These are phyloP conservation scores for Drosophila gunungcola DNA, from an alignment of 1,140 invertebrate genomes.

Conservation along the genomic window DNA sequence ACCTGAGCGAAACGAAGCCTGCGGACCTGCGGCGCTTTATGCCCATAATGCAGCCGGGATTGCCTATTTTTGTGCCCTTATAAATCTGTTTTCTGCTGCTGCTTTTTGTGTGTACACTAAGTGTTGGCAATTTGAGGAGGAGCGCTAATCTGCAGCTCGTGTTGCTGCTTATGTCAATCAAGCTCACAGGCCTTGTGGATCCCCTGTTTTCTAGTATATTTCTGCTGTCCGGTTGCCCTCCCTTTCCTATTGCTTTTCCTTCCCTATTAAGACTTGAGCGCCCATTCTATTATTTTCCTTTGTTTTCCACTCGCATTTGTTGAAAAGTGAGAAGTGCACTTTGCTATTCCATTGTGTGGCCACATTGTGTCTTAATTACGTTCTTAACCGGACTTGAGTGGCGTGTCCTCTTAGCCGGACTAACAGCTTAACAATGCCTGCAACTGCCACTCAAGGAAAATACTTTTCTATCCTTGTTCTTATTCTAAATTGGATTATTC, in stretches of 20 bases:
- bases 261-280: slow-evolving; percentile 55
- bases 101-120: slow-evolving; percentile 11
- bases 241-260: slow-evolving; percentile 20
- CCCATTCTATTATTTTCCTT: slow-evolving; percentile 47
- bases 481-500: slow-evolving; percentile 26
- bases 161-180: slow-evolving; percentile 62
- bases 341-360: slow-evolving; percentile 53
- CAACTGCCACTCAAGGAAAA: slow-evolving; percentile 41
- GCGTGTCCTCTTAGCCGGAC: slow-evolving; percentile 52
- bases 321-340: slow-evolving; percentile 74
- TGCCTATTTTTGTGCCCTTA: slow-evolving; percentile 47
- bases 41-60: slow-evolving; percentile 62
- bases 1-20: slow-evolving; percentile 43
- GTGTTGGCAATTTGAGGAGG: slow-evolving; percentile 46
- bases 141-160: slow-evolving; percentile 54
- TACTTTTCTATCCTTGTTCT: slow-evolving; percentile 9
- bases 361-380: slow-evolving; percentile 78
- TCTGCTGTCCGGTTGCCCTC: slow-evolving; percentile 9
- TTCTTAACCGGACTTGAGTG: slow-evolving; percentile 65
- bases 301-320: slow-evolving; percentile 66
- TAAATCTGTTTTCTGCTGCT: slow-evolving; percentile 49
- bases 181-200: slow-evolving; percentile 16
- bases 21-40: slow-evolving; percentile 40
- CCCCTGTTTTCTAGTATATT: slow-evolving; percentile 7
- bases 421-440: slow-evolving; percentile 56